A percentile compares a stretch with the other conserved stretches of the same genome.
Conservation (phyloP, 1,140 invertebrate species). For the Drosophila rhopaloa region DNA sequence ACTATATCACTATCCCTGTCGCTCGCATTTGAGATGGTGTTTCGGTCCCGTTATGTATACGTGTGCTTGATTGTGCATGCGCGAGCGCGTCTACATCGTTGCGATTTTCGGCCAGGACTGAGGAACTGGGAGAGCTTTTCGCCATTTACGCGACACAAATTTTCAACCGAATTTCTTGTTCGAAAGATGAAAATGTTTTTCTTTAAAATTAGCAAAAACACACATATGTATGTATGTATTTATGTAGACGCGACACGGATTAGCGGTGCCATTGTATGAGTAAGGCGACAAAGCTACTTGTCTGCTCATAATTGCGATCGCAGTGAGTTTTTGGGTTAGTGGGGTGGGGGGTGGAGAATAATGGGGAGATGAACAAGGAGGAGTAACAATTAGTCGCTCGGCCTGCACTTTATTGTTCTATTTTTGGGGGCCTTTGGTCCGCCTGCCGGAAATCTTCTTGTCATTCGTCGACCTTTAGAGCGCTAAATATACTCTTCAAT, state of each 20-base stretch:
- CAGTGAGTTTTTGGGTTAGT: slow-evolving; percentile 3
- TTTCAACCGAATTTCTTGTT: slow-evolving; percentile 62
- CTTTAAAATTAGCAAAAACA: slow-evolving; percentile 78
- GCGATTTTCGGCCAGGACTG: slow-evolving; percentile 84
- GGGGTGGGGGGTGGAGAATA: not conserved
- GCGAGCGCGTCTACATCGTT: slow-evolving; percentile 79
- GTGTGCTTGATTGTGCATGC: slow-evolving; percentile 14
- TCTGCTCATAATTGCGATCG: slow-evolving; percentile 65
- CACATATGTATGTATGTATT: slow-evolving; percentile 9
- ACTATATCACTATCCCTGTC: slow-evolving; percentile 10
- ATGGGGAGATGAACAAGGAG: slow-evolving; percentile 10
- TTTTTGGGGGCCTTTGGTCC: slow-evolving; percentile 40
- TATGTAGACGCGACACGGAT: slow-evolving; percentile 37
- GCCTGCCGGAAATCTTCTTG: slow-evolving; percentile 76
- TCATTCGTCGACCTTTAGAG: slow-evolving; percentile 79
- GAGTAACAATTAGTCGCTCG: slow-evolving; percentile 52
- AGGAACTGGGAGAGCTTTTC: slow-evolving; percentile 65
- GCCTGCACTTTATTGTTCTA: slow-evolving; percentile 68
- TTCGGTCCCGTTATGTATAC: slow-evolving; percentile 11
- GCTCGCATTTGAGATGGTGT: slow-evolving; percentile 2
- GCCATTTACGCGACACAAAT: slow-evolving; percentile 76
- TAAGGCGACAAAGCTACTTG: slow-evolving; percentile 30
- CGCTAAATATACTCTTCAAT: slow-evolving; percentile 38
- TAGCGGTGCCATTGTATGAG: slow-evolving; percentile 41
- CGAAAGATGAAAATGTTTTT: slow-evolving; percentile 80